phyloP scores from a whole-genome alignment of 2,888 invertebrate genomes.

The Zele albiditarsus region DNA sequence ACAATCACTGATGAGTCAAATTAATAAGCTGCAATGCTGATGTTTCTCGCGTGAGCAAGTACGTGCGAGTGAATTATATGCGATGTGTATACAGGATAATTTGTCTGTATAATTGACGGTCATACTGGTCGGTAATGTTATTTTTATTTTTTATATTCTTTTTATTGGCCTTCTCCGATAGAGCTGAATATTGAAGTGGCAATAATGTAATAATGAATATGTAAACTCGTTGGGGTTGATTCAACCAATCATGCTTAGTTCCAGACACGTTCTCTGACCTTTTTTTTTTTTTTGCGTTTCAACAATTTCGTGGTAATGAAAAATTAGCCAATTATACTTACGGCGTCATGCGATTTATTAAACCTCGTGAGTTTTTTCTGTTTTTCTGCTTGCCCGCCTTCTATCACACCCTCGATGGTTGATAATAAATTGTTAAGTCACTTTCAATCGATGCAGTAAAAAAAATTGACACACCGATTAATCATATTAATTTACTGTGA shows the following conservation, averaged over 20 bases:
- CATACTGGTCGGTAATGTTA: not conserved
- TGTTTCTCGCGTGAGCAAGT: constrained; percentile 21
- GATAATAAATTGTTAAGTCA: constrained; percentile 8
- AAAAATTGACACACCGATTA: constrained; percentile 1
- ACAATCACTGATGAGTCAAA: constrained; percentile 39
- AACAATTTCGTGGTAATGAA: not conserved
- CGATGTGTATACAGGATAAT: constrained; percentile 20
- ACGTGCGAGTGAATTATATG: constrained; percentile 21
- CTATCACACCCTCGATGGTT: not conserved
- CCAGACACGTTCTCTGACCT: not conserved
- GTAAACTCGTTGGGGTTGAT: not conserved
- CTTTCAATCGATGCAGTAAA: not conserved
- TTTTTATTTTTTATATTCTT: not conserved
- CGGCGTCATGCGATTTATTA: constrained; percentile 26
- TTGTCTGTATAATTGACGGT: constrained; percentile 9
- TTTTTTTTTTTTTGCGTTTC: not conserved
- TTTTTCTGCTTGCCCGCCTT: not conserved
- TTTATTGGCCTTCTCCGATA: not conserved
- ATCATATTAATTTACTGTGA: constrained; percentile 12
- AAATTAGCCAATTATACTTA: constrained; percentile 25
- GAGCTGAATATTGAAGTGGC: not conserved
- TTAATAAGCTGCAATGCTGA: constrained; percentile 24
- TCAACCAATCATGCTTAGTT: not conserved
- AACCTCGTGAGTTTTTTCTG: constrained; percentile 1
- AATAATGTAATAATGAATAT: not conserved